These are phyloP conservation scores for Temnothorax nylanderi DNA, from an alignment of 1,140 invertebrate genomes.

Conservation along the genomic window DNA sequence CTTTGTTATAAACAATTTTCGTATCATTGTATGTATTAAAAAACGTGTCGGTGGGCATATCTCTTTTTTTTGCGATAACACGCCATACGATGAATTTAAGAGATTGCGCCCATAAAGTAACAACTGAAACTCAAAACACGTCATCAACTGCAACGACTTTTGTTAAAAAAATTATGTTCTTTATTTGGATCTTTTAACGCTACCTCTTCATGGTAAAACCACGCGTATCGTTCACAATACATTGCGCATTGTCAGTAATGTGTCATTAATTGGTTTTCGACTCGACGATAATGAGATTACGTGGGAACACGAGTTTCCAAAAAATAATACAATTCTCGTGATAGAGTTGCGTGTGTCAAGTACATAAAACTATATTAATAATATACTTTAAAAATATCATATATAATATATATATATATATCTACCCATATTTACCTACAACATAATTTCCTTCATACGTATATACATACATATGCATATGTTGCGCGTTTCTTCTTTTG, in stretches of 20 bases:
- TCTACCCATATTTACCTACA: constrained; percentile 71
- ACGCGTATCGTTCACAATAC: constrained; percentile 56
- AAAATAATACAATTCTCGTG: constrained; percentile 57
- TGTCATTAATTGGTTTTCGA: constrained; percentile 53
- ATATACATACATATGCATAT: constrained; percentile 69
- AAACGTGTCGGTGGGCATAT: background rate
- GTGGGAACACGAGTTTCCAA: constrained; percentile 61
- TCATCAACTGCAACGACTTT: constrained; percentile 38
- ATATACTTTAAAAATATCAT: constrained; percentile 73
- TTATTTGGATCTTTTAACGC: constrained; percentile 51
- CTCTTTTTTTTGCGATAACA: background rate
- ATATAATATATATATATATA: constrained; percentile 49
- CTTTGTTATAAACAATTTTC: constrained; percentile 37
- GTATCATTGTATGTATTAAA: background rate
- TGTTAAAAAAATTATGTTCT: constrained; percentile 61
- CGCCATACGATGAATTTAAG: background rate
- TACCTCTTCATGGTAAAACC: constrained; percentile 33
- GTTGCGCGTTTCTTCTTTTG: constrained; percentile 64
- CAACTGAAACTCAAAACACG: constrained; percentile 24
- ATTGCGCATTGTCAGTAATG: constrained; percentile 41
- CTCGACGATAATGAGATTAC: constrained; percentile 67
- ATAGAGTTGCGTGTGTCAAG: constrained; percentile 56
- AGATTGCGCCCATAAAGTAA: background rate
- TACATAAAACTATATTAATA: constrained; percentile 67
- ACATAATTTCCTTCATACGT: constrained; percentile 69